These are phyloP conservation scores for Drosophila ochracea DNA, from an alignment of 2,888 invertebrate genomes.

Conservation along the genomic window DNA sequence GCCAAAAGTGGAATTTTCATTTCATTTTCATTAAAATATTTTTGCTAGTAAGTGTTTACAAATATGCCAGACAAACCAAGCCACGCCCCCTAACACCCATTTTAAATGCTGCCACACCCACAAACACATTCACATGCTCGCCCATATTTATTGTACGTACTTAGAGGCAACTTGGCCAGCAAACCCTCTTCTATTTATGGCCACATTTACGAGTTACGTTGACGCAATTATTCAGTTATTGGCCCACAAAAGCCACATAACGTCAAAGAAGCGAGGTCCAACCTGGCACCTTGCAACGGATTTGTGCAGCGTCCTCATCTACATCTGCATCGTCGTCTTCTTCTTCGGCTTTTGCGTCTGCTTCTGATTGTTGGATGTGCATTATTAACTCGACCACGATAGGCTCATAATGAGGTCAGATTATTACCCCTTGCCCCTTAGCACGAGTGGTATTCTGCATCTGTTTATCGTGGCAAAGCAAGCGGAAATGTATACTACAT, in stretches of 20 bases:
- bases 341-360: not conserved
- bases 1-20: conserved; percentile 77
- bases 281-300: not conserved
- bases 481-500: conserved; percentile 16
- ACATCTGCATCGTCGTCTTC: not conserved
- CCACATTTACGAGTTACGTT: conserved; percentile 26
- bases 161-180: conserved; percentile 12
- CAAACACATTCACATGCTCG: conserved; percentile 4
- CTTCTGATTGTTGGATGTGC: conserved; percentile 65
- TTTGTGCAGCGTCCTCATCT: conserved; percentile 38
- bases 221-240: conserved; percentile 76
- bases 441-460: conserved; percentile 47
- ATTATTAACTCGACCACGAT: conserved; percentile 77
- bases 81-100: not conserved
- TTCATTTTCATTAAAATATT: conserved; percentile 79
- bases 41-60: conserved; percentile 73
- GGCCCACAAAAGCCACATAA: conserved; percentile 71
- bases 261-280: conserved; percentile 43
- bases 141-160: not conserved
- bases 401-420: conserved; percentile 75
- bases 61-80: conserved; percentile 60
- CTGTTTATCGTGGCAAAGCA: conserved; percentile 10
- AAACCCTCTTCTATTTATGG: conserved; percentile 39
- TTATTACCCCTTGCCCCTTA: conserved; percentile 46
- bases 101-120: not conserved